Base-by-base conservation (phyloP, 2,113 vertebrate genomes). In the Lamprologus speciosus region DNA sequence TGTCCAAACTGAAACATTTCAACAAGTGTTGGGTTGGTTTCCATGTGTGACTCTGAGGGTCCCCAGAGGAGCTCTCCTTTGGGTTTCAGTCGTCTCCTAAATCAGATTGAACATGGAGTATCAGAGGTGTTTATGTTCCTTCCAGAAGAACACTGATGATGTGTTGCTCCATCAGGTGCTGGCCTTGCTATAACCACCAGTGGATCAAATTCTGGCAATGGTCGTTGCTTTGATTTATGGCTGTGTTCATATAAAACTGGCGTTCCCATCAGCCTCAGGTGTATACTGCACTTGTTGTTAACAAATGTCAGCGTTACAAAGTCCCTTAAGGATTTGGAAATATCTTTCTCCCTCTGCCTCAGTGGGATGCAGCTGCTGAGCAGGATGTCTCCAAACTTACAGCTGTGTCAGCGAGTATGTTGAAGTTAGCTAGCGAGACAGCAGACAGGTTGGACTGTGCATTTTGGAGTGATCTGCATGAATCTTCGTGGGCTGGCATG, bases 131-230 rank as follows among this genome's bases (percentile, higher is more conserved):
- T 63, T 19, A 33, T 63, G 57, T 6, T 60, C 57, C 26, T 58
- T 31, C 26, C 26, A 31, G 1, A 60, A 0, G 2, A 60, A 17
- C 28, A 31, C 8, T 33, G 33, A 8, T 42, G 12, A 3, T 45
- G 5, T 11, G 13, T 28, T 73, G 13, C 40, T 73, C 2, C 40
- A 14, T 45, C 1, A 26, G 5, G 1, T 17, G 37, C 65, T 17
- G 40, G 21, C 68, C 40, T 17, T 28, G 40, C 68, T 17, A 3
- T 73, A 73, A 14, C 65, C 65, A 1, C 12, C 21, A 42, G 63
- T 42, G 35, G 65, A 70, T 42, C 65, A 70, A 4, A 23, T 26
- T 70, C 37, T 45, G 37, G 4, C 45, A 45, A 26, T 17, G 8
- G 21, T 42, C 13, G 21, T 26, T 26, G 2, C 40, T 45, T 26